These are phyloP conservation scores for Tetragnatha montana DNA, from an alignment of 2,888 invertebrate genomes.

Conservation along the genomic window DNA sequence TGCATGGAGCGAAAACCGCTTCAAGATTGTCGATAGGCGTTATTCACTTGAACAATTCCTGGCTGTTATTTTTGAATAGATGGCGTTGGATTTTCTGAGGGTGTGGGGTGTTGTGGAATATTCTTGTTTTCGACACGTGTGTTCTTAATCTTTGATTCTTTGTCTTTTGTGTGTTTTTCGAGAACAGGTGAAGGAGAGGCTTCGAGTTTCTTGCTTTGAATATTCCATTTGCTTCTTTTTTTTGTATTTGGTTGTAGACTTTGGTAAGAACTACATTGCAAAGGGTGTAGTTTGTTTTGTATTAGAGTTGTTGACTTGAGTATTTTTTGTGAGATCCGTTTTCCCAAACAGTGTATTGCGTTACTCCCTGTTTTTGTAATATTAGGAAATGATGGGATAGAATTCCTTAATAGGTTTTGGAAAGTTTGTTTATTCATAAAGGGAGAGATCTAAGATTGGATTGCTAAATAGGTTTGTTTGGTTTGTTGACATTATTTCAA, in stretches of 20 bases:
- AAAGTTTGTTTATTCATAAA: too few relatives aligned
- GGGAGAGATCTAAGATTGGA: too few relatives aligned
- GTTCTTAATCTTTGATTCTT: background rate
- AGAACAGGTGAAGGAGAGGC: background rate
- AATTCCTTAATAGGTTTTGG: too few relatives aligned
- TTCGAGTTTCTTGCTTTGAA: background rate
- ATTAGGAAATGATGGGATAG: too few relatives aligned
- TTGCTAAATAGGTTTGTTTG: too few relatives aligned
- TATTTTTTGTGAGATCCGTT: too few relatives aligned
- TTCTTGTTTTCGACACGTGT: background rate
- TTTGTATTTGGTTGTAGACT: background rate
- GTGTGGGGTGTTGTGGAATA: background rate
- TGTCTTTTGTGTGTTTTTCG: background rate
- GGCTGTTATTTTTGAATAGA: constrained; percentile 2
- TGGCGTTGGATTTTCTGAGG: background rate
- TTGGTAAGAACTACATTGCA: too few relatives aligned
- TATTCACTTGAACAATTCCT: constrained; percentile 16
- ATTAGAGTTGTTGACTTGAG: too few relatives aligned
- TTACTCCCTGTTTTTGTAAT: too few relatives aligned
- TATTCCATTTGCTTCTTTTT: background rate
- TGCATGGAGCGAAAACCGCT: constrained; percentile 17
- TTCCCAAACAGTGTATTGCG: too few relatives aligned
- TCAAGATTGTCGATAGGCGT: constrained; percentile 5
- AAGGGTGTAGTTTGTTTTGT: too few relatives aligned
- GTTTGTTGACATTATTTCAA: too few relatives aligned